These are phyloP conservation scores for Anastrepha obliqua DNA, from an alignment of 1,140 invertebrate genomes.

Conservation along the genomic window DNA sequence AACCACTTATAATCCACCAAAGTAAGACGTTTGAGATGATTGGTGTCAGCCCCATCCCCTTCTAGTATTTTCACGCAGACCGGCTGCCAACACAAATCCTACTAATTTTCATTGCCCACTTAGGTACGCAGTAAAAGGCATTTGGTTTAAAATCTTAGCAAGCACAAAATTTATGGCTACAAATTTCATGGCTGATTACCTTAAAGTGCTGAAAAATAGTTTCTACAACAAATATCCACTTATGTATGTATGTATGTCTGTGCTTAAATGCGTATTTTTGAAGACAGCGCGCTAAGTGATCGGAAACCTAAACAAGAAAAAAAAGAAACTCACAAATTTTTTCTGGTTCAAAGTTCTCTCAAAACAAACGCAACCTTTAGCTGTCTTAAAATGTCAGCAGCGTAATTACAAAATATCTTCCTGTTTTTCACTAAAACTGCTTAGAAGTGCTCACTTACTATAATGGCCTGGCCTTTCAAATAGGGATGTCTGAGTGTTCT, in stretches of 20 bases:
- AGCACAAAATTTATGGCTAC: conserved; percentile 5
- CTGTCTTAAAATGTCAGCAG: not conserved
- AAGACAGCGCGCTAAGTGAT: not conserved
- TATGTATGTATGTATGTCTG: too few relatives aligned
- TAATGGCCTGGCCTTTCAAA: too few relatives aligned
- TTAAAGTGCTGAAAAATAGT: not conserved
- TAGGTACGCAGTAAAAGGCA: not conserved
- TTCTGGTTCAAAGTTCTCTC: not conserved
- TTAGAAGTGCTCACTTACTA: too few relatives aligned
- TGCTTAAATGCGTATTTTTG: not conserved
- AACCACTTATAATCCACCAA: too few relatives aligned
- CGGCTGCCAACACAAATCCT: not conserved
- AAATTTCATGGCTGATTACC: conserved; percentile 11
- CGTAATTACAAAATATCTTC: not conserved
- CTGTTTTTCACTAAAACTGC: too few relatives aligned
- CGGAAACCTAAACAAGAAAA: not conserved
- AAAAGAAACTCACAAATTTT: not conserved
- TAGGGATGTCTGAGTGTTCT: not conserved
- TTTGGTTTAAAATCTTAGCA: not conserved
- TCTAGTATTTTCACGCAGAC: too few relatives aligned
- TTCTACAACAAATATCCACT: too few relatives aligned
- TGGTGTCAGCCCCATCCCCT: too few relatives aligned
- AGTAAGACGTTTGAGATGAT: too few relatives aligned
- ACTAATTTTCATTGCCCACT: not conserved
- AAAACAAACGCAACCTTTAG: not conserved